Evolutionary conservation across 2,113 vertebrate species (phyloP).

Genomic region (Neotragus moschatus): DNA sequence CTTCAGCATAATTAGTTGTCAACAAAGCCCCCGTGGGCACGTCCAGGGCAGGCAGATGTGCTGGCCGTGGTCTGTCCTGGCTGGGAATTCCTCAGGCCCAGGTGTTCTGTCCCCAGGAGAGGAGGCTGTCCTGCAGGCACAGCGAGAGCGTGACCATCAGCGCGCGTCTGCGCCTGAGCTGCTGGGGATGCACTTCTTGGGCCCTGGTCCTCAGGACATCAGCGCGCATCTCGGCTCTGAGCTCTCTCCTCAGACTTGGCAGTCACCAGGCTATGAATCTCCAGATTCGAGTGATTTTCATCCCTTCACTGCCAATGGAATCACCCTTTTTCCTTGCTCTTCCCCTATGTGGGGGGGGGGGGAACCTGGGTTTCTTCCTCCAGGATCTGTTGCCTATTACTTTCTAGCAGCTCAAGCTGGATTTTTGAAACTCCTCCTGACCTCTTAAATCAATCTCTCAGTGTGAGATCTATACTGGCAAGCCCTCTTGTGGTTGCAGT

Average conservation of each 20-base stretch:
- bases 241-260: background rate
- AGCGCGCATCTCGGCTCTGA: background rate
- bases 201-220: background rate
- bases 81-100: background rate
- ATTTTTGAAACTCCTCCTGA: background rate
- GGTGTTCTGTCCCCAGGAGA: background rate
- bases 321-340: too few relatives aligned
- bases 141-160: too few relatives aligned
- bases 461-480: background rate
- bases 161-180: rapidly evolving
- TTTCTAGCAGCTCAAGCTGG: background rate
- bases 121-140: background rate
- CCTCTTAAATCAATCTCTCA: background rate
- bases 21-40: rapidly evolving
- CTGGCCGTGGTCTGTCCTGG: background rate
- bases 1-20: background rate
- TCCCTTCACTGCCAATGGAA: rapidly evolving
- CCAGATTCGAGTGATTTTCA: background rate
- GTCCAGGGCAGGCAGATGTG: background rate
- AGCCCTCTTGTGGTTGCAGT: background rate
- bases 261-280: background rate
- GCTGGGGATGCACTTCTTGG: background rate
- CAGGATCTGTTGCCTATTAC: background rate
- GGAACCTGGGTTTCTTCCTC: background rate
- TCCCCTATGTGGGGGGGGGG: too few relatives aligned